A percentile compares a stretch with the other conserved stretches of the same genome.
Conservation (phyloP, 2,888 invertebrate genomes). For the Danaus chrysippus region DNA sequence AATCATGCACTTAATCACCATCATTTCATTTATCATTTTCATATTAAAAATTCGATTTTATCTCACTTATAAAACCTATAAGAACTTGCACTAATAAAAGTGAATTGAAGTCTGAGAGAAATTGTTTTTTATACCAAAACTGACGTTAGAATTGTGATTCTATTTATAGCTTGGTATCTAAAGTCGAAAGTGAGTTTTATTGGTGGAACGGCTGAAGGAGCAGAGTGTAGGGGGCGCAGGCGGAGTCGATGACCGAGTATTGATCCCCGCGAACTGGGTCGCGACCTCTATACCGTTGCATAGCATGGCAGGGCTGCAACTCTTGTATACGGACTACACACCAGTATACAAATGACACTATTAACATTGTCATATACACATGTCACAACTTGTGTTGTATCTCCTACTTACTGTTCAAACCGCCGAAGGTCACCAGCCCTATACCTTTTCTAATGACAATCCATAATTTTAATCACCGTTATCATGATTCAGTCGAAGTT, state of each 20-base stretch:
- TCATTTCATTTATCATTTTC: too few relatives aligned
- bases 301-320: slow-evolving; percentile 51
- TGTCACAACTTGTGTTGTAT: too few relatives aligned
- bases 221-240: slow-evolving; percentile 52
- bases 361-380: background rate
- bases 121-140: slow-evolving; percentile 15
- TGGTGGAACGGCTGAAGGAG: slow-evolving; percentile 42
- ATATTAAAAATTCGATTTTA: too few relatives aligned
- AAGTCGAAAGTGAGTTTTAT: slow-evolving; percentile 33
- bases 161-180: slow-evolving; percentile 33
- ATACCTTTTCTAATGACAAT: slow-evolving; percentile 11
- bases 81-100: too few relatives aligned
- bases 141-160: slow-evolving; percentile 20
- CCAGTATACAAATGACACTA: background rate
- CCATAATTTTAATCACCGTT: slow-evolving; percentile 9
- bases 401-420: too few relatives aligned
- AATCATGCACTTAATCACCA: too few relatives aligned
- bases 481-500: slow-evolving; percentile 41
- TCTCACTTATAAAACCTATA: too few relatives aligned
- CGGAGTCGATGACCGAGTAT: slow-evolving; percentile 77
- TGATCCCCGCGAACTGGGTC: slow-evolving; percentile 74
- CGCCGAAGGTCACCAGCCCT: background rate
- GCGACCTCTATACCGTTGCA: slow-evolving; percentile 74
- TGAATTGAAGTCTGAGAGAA: too few relatives aligned
- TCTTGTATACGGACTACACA: slow-evolving; percentile 34